Percentiles rank a stretch among this genome's conserved stretches.
phyloP scores from a whole-genome alignment of 2,797 vertebrate species.

The Ceryle rudis region DNA sequence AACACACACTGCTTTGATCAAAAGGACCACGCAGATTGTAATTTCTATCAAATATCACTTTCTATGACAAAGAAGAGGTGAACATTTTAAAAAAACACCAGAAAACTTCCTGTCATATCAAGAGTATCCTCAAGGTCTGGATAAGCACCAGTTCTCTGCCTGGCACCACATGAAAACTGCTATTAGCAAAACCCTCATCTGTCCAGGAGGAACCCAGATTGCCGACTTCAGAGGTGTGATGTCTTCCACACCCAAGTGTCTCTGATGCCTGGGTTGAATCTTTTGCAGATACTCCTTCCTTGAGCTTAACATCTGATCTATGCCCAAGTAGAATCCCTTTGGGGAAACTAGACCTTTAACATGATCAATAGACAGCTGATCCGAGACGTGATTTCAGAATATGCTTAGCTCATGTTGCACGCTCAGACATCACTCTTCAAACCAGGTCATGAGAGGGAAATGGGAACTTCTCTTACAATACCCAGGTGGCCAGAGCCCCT shows the following conservation, averaged over 20 bases:
- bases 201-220: not conserved
- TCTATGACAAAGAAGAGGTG: not conserved
- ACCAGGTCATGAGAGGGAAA: not conserved
- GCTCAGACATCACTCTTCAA: not conserved
- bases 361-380: not conserved
- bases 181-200: not conserved
- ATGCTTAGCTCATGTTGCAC: not conserved
- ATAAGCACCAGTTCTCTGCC: not conserved
- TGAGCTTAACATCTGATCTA: not conserved
- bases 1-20: not conserved
- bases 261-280: not conserved
- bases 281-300: not conserved
- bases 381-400: not conserved
- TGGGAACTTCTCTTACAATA: accelerated
- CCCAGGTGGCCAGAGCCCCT: not conserved
- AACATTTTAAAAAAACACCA: not conserved
- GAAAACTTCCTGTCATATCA: not conserved
- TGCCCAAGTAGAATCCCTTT: accelerated
- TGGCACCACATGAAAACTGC: not conserved
- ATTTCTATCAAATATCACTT: not conserved
- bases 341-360: not conserved
- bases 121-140: not conserved
- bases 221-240: not conserved
- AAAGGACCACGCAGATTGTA: not conserved
- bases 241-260: not conserved